Evolutionary conservation across 2,888 invertebrate genomes (phyloP).

Genomic region (Phyto melanocephala): DNA sequence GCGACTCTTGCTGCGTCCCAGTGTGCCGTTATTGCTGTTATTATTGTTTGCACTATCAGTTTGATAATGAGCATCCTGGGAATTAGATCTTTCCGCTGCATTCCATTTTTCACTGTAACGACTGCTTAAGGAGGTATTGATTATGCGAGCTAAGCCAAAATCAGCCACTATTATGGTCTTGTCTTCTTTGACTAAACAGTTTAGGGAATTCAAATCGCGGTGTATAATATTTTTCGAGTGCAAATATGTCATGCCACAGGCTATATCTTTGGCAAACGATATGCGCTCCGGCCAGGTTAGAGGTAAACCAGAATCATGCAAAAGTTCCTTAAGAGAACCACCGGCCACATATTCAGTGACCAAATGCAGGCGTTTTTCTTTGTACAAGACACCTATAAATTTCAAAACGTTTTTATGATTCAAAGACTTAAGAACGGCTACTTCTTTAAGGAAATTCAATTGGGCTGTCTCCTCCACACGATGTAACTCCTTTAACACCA

Average conservation of each 20-base stretch:
- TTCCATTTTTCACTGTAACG: slow-evolving; percentile 74
- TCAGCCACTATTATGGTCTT: slow-evolving; percentile 96
- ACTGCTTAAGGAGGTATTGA: slow-evolving; percentile 79
- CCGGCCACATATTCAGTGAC: slow-evolving; percentile 96
- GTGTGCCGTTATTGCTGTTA: slow-evolving; percentile 77
- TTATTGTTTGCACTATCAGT: slow-evolving; percentile 34
- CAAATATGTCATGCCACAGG: slow-evolving; percentile 95
- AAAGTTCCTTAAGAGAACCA: slow-evolving; percentile 91
- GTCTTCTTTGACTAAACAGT: slow-evolving; percentile 94
- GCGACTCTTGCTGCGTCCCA: slow-evolving; percentile 81
- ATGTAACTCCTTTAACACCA: slow-evolving; percentile 96
- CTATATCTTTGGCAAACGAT: slow-evolving; percentile 93
- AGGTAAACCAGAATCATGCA: slow-evolving; percentile 86
- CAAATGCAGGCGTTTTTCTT: slow-evolving; percentile 92
- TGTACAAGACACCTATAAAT: slow-evolving; percentile 95
- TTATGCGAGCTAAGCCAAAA: slow-evolving; percentile 93
- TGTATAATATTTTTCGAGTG: slow-evolving; percentile 97
- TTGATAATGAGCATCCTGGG: slow-evolving; percentile 59
- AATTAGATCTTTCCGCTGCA: slow-evolving; percentile 73
- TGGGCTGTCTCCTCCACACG: slow-evolving; percentile 96
- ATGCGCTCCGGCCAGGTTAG: slow-evolving; percentile 90
- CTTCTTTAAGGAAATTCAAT: slow-evolving; percentile 96
- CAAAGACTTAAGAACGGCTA: slow-evolving; percentile 93
- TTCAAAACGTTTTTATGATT: slow-evolving; percentile 93
- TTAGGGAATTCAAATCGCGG: slow-evolving; percentile 96